Base-by-base conservation (phyloP, 2,797 vertebrate species). In the Pseudochirops cupreus region DNA sequence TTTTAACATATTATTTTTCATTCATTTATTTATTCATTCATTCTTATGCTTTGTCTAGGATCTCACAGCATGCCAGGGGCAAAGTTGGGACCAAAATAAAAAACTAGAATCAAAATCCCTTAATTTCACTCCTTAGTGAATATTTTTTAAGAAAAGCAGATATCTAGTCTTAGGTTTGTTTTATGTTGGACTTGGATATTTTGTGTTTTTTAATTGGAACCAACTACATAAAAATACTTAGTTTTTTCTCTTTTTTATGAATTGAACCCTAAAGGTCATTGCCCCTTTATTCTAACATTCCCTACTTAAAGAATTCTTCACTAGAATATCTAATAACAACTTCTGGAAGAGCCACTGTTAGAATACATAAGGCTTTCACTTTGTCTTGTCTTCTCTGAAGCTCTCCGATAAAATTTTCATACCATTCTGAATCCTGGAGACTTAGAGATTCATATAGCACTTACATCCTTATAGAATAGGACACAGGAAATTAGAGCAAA, bases 241-340 rank as follows among this genome's bases (percentile, higher is more conserved):
- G 92, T 95, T 67, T 93, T 93, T 92, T 94, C 87, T 90, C 91
- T 96, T 56, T 92, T 95, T 90, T 18, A 56, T 93, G 56, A 46
- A 87, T 93, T 91, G 62, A 29, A 62, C 59, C 92, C 92, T 92
- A 56, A 54, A 92, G 90, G 94, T 90, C 91, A 56, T 46, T 92
- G 21, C 10, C 13, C 54, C 57, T 92, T 67, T 29, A 11, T 33
- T 0, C 74, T 53, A 89, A 1, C 13, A 87, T 39, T n/a, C 74
- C 82, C 67, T 74, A 55, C 93, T 93, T 10, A 1, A 52, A 94
- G 31, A 94, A 95, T n/a, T 50, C 52, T 39, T 92, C 18, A 1
- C 3, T 24, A 31, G 56, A 94, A 89, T 21, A 16, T 13, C 16
- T 90, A 31, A 0, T 0, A 46, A 56, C 21, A 3, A 52, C 46